Conservation (phyloP, 2,888 invertebrate species). For the Dynastes maya region DNA sequence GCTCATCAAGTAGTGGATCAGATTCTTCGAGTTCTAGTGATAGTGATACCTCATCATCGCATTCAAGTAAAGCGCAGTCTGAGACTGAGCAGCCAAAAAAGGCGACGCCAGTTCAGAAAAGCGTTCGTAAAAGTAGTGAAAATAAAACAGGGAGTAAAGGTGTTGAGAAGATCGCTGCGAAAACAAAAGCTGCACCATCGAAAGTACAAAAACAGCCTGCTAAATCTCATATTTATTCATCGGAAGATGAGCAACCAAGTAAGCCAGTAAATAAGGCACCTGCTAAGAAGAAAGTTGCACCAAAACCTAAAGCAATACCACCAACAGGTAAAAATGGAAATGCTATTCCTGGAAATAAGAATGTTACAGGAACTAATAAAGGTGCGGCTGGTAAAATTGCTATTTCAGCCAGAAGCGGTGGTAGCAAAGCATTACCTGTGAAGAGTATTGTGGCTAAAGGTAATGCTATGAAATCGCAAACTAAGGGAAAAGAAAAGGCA, state of each 20-base stretch:
- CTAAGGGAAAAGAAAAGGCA: constrained; percentile 49
- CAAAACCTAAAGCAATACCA: constrained; percentile 32
- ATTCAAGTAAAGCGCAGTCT: constrained; percentile 65
- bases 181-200: constrained; percentile 54
- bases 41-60: constrained; percentile 79
- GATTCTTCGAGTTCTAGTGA: constrained; percentile 82
- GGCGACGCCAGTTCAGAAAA: constrained; percentile 63
- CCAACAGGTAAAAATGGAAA: constrained; percentile 25
- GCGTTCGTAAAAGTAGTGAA: constrained; percentile 64
- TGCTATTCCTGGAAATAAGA: constrained; percentile 1
- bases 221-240: constrained; percentile 49
- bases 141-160: constrained; percentile 54
- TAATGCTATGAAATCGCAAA: constrained; percentile 53
- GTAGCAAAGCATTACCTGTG: constrained; percentile 20
- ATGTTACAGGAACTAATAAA: constrained; percentile 16
- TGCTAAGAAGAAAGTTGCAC: constrained; percentile 33
- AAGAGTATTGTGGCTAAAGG: constrained; percentile 22
- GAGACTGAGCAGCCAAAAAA: constrained; percentile 66
- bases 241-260: constrained; percentile 55
- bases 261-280: constrained; percentile 54
- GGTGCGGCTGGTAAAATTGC: neutral
- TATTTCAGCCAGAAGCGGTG: constrained; percentile 11
- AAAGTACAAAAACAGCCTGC: constrained; percentile 47
- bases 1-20: constrained; percentile 80
- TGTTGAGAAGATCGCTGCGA: constrained; percentile 57